Conservation (phyloP, 1,140 invertebrate genomes). For the Saccostrea echinata region DNA sequence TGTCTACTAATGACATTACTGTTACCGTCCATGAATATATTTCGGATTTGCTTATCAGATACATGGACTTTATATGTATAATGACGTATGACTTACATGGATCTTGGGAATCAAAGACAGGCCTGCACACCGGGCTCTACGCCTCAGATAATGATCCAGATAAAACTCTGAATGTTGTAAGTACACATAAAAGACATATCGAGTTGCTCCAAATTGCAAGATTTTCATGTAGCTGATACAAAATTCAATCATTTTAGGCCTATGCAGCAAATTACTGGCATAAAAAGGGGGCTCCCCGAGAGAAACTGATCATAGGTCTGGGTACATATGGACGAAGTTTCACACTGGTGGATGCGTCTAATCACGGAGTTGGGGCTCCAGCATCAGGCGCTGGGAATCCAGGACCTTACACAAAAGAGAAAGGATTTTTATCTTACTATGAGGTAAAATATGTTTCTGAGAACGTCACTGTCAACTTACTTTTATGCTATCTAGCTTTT, state of each 20-base stretch:
- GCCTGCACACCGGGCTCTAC: slow-evolving; percentile 78
- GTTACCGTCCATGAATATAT: no score
- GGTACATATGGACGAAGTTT: slow-evolving; percentile 80
- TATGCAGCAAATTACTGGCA: slow-evolving; percentile 69
- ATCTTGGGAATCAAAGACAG: slow-evolving; percentile 94
- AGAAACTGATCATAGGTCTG: slow-evolving; percentile 97
- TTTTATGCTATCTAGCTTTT: no score
- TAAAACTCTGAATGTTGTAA: slow-evolving; percentile 58
- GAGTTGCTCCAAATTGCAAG: no score
- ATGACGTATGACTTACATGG: slow-evolving; percentile 95
- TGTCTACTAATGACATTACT: no score
- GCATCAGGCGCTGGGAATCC: slow-evolving; percentile 75
- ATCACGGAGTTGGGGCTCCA: slow-evolving; percentile 52
- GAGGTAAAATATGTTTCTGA: slow-evolving; percentile 74
- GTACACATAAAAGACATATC: neutral
- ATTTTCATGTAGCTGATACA: neutral
- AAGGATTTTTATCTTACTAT: slow-evolving; percentile 67
- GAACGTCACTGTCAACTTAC: no score
- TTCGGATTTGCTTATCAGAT: slow-evolving; percentile 81
- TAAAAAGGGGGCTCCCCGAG: slow-evolving; percentile 90
- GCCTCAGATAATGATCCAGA: slow-evolving; percentile 62
- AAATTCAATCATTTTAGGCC: slow-evolving; percentile 53
- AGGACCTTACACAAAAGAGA: slow-evolving; percentile 82
- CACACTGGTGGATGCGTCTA: slow-evolving; percentile 46
- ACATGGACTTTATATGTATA: slow-evolving; percentile 97